Evolutionary conservation across 1,140 invertebrate genomes (phyloP).

Genomic region (Drosophila parvula): DNA sequence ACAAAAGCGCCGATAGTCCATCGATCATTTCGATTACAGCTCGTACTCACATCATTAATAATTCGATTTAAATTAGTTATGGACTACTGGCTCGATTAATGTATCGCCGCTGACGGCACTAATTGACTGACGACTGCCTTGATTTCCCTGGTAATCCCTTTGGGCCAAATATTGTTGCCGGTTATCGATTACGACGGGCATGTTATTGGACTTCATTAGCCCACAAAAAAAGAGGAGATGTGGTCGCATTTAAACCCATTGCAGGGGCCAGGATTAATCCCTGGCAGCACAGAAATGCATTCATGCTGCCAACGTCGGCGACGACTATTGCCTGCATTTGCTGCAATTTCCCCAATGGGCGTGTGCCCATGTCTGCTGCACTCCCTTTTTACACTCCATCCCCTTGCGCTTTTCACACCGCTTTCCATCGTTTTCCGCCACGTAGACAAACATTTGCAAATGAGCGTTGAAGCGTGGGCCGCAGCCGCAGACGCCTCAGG

Average conservation of each 20-base stretch:
- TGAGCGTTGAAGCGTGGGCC: conserved; percentile 68
- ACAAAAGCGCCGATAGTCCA: not conserved
- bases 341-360: conserved; percentile 57
- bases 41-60: not conserved
- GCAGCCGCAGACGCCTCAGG: conserved; percentile 54
- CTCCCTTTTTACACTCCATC: not conserved
- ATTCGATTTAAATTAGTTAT: not conserved
- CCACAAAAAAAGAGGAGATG: conserved; percentile 12
- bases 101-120: not conserved
- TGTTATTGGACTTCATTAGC: not conserved
- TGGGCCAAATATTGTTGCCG: conserved; percentile 9
- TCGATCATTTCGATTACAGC: not conserved
- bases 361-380: conserved; percentile 3
- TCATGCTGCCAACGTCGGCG: conserved; percentile 13
- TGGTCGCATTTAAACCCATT: not conserved
- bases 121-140: conserved; percentile 2
- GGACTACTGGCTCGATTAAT: too few species aligned
- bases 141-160: conserved; percentile 2
- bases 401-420: conserved; percentile 54
- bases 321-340: conserved; percentile 18
- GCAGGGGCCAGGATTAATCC: not conserved
- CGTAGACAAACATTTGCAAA: conserved; percentile 74
- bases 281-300: conserved; percentile 16
- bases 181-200: conserved; percentile 1
- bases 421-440: conserved; percentile 17